Evolutionary conservation across 2,888 invertebrate genomes (phyloP).

Genomic region (Hypomecis atomaria): DNA sequence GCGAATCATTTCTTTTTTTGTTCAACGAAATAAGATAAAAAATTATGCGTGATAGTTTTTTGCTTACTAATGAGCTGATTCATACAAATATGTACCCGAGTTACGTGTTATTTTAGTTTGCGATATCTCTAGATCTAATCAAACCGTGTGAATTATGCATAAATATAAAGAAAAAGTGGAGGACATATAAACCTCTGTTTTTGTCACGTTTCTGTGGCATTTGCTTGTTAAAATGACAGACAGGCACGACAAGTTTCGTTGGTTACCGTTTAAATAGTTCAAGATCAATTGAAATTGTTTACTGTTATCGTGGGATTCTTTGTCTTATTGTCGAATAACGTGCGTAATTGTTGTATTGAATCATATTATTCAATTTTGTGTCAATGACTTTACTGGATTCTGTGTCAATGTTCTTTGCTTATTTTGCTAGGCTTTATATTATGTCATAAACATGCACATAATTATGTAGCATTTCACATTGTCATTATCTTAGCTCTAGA

Average conservation of each 20-base stretch:
- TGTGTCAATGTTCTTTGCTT: conserved; percentile 22
- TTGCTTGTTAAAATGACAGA: conserved; percentile 37
- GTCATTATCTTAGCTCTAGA: too few relatives aligned
- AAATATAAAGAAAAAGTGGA: conserved; percentile 10
- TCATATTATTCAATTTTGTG: conserved; percentile 32
- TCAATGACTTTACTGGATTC: conserved; percentile 26
- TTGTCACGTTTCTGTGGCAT: conserved; percentile 37
- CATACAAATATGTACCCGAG: too few relatives aligned
- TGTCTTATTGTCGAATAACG: conserved; percentile 30
- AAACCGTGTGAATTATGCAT: too few relatives aligned
- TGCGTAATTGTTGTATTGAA: conserved; percentile 28
- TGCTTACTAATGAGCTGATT: too few relatives aligned
- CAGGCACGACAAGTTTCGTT: conserved; percentile 41
- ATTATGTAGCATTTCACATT: too few relatives aligned
- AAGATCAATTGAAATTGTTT: conserved; percentile 37
- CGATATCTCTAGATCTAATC: too few relatives aligned
- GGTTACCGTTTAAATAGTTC: conserved; percentile 32
- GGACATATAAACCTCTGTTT: conserved; percentile 4
- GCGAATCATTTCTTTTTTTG: too few relatives aligned
- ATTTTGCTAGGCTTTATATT: background rate
- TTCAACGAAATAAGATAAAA: too few relatives aligned
- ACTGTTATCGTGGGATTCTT: conserved; percentile 26
- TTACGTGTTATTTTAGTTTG: too few relatives aligned
- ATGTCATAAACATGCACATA: too few relatives aligned
- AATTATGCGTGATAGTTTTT: too few relatives aligned